phyloP scores from a whole-genome alignment of 2,888 invertebrate species.

The Dolomedes plantarius region DNA sequence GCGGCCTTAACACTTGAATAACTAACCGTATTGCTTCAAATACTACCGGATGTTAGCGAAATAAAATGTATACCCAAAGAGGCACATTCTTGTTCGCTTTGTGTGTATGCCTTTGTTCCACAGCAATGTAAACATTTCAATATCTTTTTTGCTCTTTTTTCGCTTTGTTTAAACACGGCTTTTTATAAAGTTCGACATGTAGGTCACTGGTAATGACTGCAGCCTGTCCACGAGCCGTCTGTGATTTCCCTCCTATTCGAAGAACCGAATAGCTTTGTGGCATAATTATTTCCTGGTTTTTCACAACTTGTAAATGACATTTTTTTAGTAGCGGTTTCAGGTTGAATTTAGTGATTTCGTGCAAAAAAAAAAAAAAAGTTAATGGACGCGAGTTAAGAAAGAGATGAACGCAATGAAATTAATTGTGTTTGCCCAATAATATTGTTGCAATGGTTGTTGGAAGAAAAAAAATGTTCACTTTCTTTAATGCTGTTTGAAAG shows the following conservation, averaged over 20 bases:
- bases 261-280: neutral
- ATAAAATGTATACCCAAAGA: neutral
- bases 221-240: neutral
- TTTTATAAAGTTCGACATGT: conserved; percentile 26
- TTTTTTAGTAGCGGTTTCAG: neutral
- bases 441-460: too few relatives aligned
- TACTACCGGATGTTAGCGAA: neutral
- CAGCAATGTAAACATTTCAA: neutral
- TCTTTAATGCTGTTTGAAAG: too few relatives aligned
- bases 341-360: neutral
- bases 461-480: too few relatives aligned
- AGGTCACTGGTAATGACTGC: conserved; percentile 33
- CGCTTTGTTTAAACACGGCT: neutral
- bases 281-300: conserved; percentile 55
- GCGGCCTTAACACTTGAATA: neutral
- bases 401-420: too few relatives aligned
- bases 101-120: neutral
- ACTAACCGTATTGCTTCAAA: neutral
- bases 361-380: too few relatives aligned
- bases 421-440: too few relatives aligned
- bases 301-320: neutral
- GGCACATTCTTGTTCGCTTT: neutral
- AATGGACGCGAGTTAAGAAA: too few relatives aligned
- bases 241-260: conserved; percentile 15
- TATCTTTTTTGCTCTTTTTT: neutral